A percentile compares a stretch with the other conserved stretches of the same genome.
These are phyloP conservation scores for Pteronotus mesoamericanus DNA, from an alignment of 2,797 vertebrate genomes.

Conservation along the genomic window DNA sequence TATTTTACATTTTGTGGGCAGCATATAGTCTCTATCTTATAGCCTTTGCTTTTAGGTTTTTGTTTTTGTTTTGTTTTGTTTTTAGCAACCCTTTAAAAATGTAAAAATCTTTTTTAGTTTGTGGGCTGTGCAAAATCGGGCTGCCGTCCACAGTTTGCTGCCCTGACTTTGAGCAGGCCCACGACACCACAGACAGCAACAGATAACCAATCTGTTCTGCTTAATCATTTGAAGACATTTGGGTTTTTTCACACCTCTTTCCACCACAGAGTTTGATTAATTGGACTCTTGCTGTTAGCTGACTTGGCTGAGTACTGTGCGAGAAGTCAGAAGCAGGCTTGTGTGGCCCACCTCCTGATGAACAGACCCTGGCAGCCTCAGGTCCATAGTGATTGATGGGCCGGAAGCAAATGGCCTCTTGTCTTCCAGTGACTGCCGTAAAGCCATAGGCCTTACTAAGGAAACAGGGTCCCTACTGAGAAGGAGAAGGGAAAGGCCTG, in stretches of 20 bases:
- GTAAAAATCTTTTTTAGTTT: constrained; percentile 16
- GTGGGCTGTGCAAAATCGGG: neutral
- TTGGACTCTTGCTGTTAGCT: neutral
- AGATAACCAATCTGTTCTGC: neutral
- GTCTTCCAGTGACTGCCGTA: constrained; percentile 67
- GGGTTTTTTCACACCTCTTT: neutral
- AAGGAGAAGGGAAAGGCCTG: constrained; percentile 37
- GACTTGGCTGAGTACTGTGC: constrained; percentile 30
- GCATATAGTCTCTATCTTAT: neutral
- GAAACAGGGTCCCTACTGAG: constrained; percentile 54
- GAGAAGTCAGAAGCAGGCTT: constrained; percentile 38
- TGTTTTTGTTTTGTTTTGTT: neutral
- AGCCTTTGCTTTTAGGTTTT: neutral
- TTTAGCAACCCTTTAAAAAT: neutral
- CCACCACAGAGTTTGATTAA: constrained; percentile 22
- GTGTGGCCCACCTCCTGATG: constrained; percentile 45
- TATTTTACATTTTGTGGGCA: neutral
- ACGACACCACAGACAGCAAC: neutral
- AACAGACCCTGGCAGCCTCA: constrained; percentile 51
- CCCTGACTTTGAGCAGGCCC: neutral
- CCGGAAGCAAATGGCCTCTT: constrained; percentile 76
- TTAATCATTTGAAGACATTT: constrained; percentile 1
- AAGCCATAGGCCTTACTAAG: constrained; percentile 47
- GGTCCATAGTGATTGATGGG: constrained; percentile 70
- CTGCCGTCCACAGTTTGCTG: neutral